Evolutionary conservation across 1,140 invertebrate species (phyloP), one percentile per base, ranked within the genome.

Genomic region (Rhynchophorus ferrugineus): DNA sequence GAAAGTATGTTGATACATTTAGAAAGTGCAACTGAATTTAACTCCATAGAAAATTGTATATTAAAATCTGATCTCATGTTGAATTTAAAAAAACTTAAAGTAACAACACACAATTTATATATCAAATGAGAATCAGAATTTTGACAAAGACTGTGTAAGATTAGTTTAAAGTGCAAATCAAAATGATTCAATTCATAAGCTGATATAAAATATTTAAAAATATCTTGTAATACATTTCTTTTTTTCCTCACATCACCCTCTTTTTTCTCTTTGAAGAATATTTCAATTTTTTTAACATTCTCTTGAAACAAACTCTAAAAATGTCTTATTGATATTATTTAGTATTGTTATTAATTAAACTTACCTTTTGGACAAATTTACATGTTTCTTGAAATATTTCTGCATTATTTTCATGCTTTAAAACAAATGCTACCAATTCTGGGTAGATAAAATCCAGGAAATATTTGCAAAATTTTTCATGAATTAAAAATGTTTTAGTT

Each of bases 71-170:
- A 18, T 55, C 42, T 51, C 29, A 56, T 3, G 42, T 60, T 45
- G 53, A 68, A 66, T 47, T 62, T 57, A 29, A 61, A 17, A 16
- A 62, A 35, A 43, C 63, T 34, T 11, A 58, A n/a, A 13, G 65
- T 37, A 16, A 64, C 18, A 18, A 63, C 24, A 11, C 62, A 60
- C 36, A 60, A 63, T 50, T 63, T 58, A 46, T 59, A 64, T 21
- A 45, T 44, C 14, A 44, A 39, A 19, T 22, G 7, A 37, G 56
- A 55, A 47, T 63, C 49, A 41, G 59, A 46, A 35, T 56, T 59
- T 18, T 42, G 33, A 19, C 17, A 39, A 48, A 65, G 54, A 43
- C 62, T 56, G 45, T 29, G 11, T 29, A 29, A 6, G 24, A 29
- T 29, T 29, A 29, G 11, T 6, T 29, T 29, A 29, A 29, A 29